Percentiles rank a stretch among this genome's conserved stretches.
These are phyloP conservation scores for Platyura marginata DNA, from an alignment of 1,140 invertebrate species.

Conservation along the genomic window DNA sequence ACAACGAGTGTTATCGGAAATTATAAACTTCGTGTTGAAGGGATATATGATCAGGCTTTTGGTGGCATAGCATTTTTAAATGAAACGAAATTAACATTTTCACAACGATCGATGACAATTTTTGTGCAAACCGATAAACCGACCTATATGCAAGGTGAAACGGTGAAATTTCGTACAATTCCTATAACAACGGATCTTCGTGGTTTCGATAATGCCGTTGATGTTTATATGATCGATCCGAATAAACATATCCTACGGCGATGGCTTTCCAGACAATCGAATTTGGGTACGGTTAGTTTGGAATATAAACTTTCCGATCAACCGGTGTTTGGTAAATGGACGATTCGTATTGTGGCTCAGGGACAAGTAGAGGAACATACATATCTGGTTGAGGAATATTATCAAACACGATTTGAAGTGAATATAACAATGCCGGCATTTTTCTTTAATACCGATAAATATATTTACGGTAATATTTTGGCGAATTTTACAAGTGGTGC, in stretches of 20 bases:
- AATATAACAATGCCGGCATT: constrained; percentile 92
- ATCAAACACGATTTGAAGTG: constrained; percentile 80
- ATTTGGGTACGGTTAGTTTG: constrained; percentile 78
- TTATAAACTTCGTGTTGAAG: constrained; percentile 77
- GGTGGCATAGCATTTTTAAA: constrained; percentile 73
- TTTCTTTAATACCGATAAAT: constrained; percentile 69
- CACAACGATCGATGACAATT: constrained; percentile 81
- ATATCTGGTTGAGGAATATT: constrained; percentile 86
- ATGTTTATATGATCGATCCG: constrained; percentile 80
- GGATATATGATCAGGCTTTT: constrained; percentile 62
- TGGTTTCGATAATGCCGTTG: constrained; percentile 70
- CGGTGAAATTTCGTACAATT: constrained; percentile 68
- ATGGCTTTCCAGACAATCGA: constrained; percentile 72
- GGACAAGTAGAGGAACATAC: constrained; percentile 68
- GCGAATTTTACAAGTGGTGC: constrained; percentile 86
- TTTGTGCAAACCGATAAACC: constrained; percentile 93
- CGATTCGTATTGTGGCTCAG: constrained; percentile 71
- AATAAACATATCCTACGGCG: constrained; percentile 67
- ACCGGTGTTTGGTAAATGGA: constrained; percentile 83
- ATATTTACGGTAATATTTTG: constrained; percentile 65
- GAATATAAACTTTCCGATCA: constrained; percentile 81
- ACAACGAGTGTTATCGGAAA: constrained; percentile 57
- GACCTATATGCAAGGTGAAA: constrained; percentile 85
- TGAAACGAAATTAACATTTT: constrained; percentile 61
- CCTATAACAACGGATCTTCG: constrained; percentile 78